Evolutionary conservation across 2,797 vertebrate species (phyloP), one percentile per base, ranked within the genome.

Genomic region (Peromyscus melanophrys): DNA sequence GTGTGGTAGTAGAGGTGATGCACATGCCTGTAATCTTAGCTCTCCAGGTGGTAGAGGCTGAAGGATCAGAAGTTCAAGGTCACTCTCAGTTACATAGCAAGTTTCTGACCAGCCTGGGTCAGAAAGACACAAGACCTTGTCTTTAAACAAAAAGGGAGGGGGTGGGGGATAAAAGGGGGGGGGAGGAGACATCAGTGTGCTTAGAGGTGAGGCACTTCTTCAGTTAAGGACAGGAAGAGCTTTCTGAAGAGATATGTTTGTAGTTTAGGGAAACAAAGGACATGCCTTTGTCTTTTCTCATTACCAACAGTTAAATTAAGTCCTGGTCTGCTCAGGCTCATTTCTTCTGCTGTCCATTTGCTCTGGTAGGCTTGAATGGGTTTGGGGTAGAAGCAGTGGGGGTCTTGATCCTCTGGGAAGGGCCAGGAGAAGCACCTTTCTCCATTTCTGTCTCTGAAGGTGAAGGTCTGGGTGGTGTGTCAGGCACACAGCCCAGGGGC

Each of bases 261-360:
- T 40, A 63, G 6, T 63, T 88, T 34, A 76, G 76, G 61, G 61
- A n/a, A 65, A 8, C 65, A 69, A 34, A 95, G 6, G 63, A 71
- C 43, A 92, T n/a, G 59, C 14, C 40, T 94, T 94, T 34, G 57
- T 43, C 90, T 81, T 81, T 78, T 46, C 71, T 97, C 78, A 59
- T 12, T 77, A 83, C 21, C 21, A 71, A 14, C 71, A 91, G 75
- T 76, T 59, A 57, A 55, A 61, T 77, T 27, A 57, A 65, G 59
- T 80, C 21, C 73, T 31, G 25, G 61, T 49, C 40, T 93, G n/a
- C 4, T 90, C 49, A 77, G 37, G 89, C 73, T 92, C 81, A 76
- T 92, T 94, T 78, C 93, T 75, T 85, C 27, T 4, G 17, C 13
- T 69, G 73, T 40, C 46, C 31, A 4, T 78, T 43, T 27, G 82